These are phyloP conservation scores for Lacerta agilis DNA, from an alignment of 2,797 vertebrate species.

Conservation along the genomic window DNA sequence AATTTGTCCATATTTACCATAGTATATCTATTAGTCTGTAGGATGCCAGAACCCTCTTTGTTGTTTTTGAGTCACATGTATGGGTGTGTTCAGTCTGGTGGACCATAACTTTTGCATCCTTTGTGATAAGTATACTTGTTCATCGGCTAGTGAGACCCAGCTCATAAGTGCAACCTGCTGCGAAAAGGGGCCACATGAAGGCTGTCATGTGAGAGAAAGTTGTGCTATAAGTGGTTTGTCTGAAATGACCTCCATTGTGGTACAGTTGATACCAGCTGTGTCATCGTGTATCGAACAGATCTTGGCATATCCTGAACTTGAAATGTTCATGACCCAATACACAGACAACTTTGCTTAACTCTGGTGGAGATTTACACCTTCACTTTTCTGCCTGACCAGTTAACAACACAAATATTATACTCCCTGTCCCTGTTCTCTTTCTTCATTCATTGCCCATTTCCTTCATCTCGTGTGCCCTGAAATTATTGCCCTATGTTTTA, in stretches of 20 bases:
- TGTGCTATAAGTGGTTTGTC: not conserved
- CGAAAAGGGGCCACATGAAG: not conserved
- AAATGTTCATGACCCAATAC: not conserved
- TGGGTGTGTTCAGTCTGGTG: not conserved
- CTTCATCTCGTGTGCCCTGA: not conserved
- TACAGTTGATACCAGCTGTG: not conserved
- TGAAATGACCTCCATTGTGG: not conserved
- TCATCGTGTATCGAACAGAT: not conserved
- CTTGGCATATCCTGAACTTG: not conserved
- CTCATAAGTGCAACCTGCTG: not conserved
- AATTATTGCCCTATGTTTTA: too few species aligned
- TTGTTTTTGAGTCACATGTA: not conserved
- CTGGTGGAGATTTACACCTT: not conserved
- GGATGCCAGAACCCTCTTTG: not conserved
- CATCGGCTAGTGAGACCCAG: not conserved
- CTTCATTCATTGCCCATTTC: too few species aligned
- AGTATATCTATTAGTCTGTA: not conserved
- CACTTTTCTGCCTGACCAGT: not conserved
- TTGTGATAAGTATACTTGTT: not conserved
- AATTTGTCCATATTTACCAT: not conserved
- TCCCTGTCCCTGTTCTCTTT: not conserved
- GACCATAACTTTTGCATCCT: not conserved
- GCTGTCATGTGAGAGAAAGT: not conserved
- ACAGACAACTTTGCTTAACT: not conserved
- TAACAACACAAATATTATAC: not conserved